A percentile compares a stretch with the other conserved stretches of the same genome.
phyloP scores from a whole-genome alignment of 2,888 invertebrate species.

The Buathra laborator region DNA sequence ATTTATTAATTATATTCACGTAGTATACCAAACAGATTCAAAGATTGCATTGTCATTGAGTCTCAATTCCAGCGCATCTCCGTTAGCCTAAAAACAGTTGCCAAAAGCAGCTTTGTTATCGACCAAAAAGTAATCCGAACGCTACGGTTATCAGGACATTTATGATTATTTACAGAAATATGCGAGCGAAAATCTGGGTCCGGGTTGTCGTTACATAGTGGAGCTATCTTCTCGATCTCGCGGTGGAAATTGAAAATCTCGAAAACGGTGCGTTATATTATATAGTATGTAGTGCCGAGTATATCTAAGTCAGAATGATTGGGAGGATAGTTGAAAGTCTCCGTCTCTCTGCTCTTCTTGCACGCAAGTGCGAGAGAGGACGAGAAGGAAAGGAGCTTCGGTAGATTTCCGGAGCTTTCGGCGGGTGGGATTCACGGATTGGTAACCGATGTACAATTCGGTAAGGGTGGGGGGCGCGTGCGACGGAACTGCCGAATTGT shows the following conservation, averaged over 20 bases:
- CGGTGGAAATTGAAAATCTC: constrained; percentile 45
- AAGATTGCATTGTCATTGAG: too few species aligned
- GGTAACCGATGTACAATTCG: constrained; percentile 25
- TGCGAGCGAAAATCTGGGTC: neutral
- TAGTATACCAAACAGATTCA: too few species aligned
- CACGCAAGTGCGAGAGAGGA: neutral
- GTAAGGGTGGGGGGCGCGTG: neutral
- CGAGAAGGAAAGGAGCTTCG: constrained; percentile 20
- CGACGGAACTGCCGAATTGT: constrained; percentile 72
- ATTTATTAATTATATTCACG: too few species aligned
- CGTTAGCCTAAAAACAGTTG: constrained; percentile 1
- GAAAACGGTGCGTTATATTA: constrained; percentile 8
- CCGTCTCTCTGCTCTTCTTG: neutral
- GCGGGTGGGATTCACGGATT: constrained; percentile 20
- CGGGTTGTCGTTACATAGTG: neutral
- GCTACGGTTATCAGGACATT: constrained; percentile 4
- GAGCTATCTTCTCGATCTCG: constrained; percentile 27
- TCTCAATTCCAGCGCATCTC: too few species aligned
- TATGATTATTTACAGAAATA: constrained; percentile 17
- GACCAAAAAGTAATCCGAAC: neutral
- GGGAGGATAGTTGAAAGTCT: neutral
- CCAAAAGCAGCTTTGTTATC: neutral
- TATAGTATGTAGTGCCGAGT: neutral
- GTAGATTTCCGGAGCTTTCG: constrained; percentile 36
- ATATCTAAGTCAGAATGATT: neutral